Conservation (phyloP, 1,140 invertebrate species). For the Ridgeia piscesae region DNA sequence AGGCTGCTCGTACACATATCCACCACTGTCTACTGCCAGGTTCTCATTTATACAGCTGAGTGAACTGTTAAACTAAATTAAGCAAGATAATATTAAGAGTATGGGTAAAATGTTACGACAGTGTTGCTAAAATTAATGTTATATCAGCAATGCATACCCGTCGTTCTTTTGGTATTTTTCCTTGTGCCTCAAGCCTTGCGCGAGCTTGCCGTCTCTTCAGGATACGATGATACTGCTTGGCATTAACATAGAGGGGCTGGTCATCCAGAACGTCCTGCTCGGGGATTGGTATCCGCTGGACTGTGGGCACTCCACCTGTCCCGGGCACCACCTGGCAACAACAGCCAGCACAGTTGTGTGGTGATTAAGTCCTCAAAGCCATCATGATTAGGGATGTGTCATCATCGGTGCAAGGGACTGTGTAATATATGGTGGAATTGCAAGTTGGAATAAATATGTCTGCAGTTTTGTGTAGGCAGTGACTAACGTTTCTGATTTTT, state of each 20-base stretch:
- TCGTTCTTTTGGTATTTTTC: slow-evolving; percentile 96
- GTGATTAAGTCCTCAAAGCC: too few relatives aligned
- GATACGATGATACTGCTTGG: slow-evolving; percentile 71
- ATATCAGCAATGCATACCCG: slow-evolving; percentile 58
- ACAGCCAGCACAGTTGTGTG: too few relatives aligned
- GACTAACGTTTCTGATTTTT: too few relatives aligned
- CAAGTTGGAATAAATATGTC: too few relatives aligned
- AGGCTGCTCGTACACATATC: too few relatives aligned
- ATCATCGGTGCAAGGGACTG: too few relatives aligned
- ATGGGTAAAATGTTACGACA: background rate
- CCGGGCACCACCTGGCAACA: slow-evolving; percentile 9
- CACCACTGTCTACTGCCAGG: too few relatives aligned
- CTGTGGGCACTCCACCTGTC: background rate
- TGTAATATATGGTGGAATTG: too few relatives aligned
- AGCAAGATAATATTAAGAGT: background rate
- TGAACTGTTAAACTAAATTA: too few relatives aligned
- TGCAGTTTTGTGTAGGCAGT: too few relatives aligned
- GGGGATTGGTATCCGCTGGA: slow-evolving; percentile 20
- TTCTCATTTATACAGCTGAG: too few relatives aligned
- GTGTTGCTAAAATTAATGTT: background rate
- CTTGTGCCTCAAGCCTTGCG: slow-evolving; percentile 60
- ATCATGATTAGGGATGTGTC: too few relatives aligned
- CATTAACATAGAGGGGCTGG: slow-evolving; percentile 91
- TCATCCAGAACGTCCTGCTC: slow-evolving; percentile 25
- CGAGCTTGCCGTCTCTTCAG: slow-evolving; percentile 54